phyloP scores from a whole-genome alignment of 2,113 vertebrate genomes.

The Nothobranchius furzeri region DNA sequence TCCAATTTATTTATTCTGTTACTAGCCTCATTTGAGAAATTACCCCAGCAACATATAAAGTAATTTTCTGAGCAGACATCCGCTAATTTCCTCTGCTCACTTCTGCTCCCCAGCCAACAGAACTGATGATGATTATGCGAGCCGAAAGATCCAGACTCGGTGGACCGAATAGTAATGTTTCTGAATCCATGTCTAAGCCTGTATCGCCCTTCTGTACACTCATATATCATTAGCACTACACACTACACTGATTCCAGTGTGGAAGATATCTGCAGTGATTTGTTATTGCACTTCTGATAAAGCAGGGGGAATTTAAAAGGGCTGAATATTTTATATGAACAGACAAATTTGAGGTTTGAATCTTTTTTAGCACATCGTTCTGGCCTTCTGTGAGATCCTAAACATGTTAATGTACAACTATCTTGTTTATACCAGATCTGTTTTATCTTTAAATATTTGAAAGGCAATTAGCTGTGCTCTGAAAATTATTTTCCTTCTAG shows the following conservation, averaged over 20 bases:
- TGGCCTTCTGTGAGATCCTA: not conserved
- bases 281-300: not conserved
- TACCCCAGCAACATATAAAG: constrained; percentile 10
- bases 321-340: not conserved
- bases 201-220: constrained; percentile 6
- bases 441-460: not conserved
- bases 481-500: too few relatives aligned
- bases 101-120: constrained; percentile 17
- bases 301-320: not conserved
- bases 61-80: constrained; percentile 24
- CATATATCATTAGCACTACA: constrained; percentile 1
- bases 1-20: constrained; percentile 15
- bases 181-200: constrained; percentile 28
- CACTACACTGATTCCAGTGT: constrained; percentile 3
- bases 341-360: not conserved
- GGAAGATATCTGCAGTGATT: not conserved
- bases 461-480: too few relatives aligned
- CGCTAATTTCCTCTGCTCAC: constrained; percentile 25
- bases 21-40: constrained; percentile 27
- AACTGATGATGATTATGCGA: constrained; percentile 50
- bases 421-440: not conserved
- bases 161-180: constrained; percentile 18
- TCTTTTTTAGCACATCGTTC: not conserved
- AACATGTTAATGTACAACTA: constrained; percentile 1
- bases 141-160: constrained; percentile 43